Percentiles rank a stretch among this genome's conserved stretches.
Evolutionary conservation across 2,888 invertebrate species (phyloP).

Genomic region (Andrena camellia): DNA sequence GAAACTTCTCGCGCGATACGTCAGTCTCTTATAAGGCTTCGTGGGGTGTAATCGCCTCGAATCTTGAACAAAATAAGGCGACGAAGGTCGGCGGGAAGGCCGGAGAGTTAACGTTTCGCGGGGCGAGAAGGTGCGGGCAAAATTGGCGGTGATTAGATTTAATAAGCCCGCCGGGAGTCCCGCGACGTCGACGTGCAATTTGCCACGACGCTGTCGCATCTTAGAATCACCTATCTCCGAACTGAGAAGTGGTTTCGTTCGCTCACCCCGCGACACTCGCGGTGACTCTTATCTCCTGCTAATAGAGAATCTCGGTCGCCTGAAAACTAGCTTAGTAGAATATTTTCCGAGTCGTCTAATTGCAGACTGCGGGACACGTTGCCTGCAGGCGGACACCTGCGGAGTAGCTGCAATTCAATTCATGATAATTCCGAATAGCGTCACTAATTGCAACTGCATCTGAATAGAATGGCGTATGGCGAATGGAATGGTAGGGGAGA

Average conservation of each 20-base stretch:
- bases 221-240: conserved; percentile 50
- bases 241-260: conserved; percentile 56
- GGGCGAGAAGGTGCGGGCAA: conserved; percentile 58
- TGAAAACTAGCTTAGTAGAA: conserved; percentile 15
- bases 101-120: conserved; percentile 50
- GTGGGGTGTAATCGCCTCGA: conserved; percentile 40
- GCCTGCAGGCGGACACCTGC: not conserved
- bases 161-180: conserved; percentile 66
- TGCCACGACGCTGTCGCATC: conserved; percentile 55
- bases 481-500: too few relatives aligned
- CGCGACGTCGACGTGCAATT: conserved; percentile 62
- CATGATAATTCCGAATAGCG: not conserved
- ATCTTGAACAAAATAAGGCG: conserved; percentile 46
- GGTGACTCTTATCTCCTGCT: conserved; percentile 23
- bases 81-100: conserved; percentile 43
- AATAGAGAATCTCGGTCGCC: conserved; percentile 28
- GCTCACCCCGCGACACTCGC: conserved; percentile 6
- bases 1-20: conserved; percentile 33
- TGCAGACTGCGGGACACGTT: not conserved
- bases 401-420: not conserved
- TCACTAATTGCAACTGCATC: not conserved
- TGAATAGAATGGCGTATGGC: not conserved
- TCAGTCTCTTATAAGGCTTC: conserved; percentile 40
- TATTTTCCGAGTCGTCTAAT: conserved; percentile 24
- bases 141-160: conserved; percentile 73